Base-by-base conservation (phyloP, 2,888 invertebrate genomes). In the Clepsis dumicolana region DNA sequence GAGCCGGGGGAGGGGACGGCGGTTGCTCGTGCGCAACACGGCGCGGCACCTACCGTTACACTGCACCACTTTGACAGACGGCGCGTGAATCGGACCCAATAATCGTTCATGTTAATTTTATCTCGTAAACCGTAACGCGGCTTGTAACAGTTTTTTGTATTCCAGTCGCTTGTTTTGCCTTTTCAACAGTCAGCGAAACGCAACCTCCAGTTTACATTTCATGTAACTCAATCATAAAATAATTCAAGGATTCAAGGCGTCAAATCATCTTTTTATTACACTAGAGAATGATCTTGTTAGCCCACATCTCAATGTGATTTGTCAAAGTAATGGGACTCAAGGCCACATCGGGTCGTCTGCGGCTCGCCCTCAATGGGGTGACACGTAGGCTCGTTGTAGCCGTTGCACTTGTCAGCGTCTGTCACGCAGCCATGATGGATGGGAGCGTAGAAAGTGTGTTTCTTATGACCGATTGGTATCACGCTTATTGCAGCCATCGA, bases 41-140 rank as follows among this genome's bases (percentile, higher is more conserved):
- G 75, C 79, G 79, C 79, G 79, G 77, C 77, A 76, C 79, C 86
- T 82, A 88, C 88, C 89, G 89, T 89, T 89, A 89, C 81, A 77
- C 81, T 87, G 86, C 86, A 87, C 86, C 84, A 89, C 80, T 89
- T 87, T 78, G 73, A 73, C 74, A 80, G 82, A 86, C 87, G 84
- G 87, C 87, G 87, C 86, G 76, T 60, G 53, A 57, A 52, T 62
- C 54, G 59, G 52, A 64, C 57, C 63, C 32, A 64, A 64, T 68
- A 68, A 68, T 64, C 44, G 64, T 44, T 59, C 41, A 64, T 63
- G 67, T 57, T 57, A 50, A 68, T 67, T 52, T 63, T 24, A 59
- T 52, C 24, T 52, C 38, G 29, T 27, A 53, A 65, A 16, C 24
- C 35, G 14, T 44, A 18, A 44, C n/a, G 18, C 7, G 48, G 0